These are phyloP conservation scores for Capreolus pygargus DNA, from an alignment of 2,113 vertebrate genomes.

Conservation along the genomic window DNA sequence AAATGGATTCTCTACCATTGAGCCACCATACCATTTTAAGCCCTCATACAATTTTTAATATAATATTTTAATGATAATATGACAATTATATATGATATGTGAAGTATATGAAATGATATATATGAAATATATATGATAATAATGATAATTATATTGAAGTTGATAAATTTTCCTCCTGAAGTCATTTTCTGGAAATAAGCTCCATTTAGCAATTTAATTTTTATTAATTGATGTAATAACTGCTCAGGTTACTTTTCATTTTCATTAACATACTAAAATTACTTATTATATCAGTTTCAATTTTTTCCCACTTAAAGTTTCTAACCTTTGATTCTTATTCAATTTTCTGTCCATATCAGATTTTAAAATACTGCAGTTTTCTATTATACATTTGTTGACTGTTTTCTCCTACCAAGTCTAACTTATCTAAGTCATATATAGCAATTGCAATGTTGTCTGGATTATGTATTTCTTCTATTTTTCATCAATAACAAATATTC, in stretches of 20 bases:
- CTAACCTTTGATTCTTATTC: neutral
- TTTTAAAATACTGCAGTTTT: neutral
- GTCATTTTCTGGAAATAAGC: neutral
- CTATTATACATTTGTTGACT: neutral
- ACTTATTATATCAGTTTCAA: neutral
- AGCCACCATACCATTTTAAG: neutral
- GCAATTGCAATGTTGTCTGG: neutral
- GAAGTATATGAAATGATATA: too few species aligned
- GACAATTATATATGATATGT: too few species aligned
- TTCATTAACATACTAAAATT: neutral
- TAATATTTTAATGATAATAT: neutral
- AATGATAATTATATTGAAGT: neutral
- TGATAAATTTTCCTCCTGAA: neutral
- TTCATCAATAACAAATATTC: neutral
- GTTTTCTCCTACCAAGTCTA: neutral
- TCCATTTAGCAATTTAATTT: neutral
- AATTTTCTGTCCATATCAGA: neutral
- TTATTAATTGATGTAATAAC: neutral
- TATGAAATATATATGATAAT: neutral
- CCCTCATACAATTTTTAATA: neutral
- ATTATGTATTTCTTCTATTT: neutral
- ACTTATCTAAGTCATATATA: neutral
- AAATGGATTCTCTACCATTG: neutral
- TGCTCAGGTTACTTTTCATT: neutral
- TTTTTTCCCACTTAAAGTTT: neutral